Conservation (phyloP, 2,888 invertebrate species). For the Laothoe populi region DNA sequence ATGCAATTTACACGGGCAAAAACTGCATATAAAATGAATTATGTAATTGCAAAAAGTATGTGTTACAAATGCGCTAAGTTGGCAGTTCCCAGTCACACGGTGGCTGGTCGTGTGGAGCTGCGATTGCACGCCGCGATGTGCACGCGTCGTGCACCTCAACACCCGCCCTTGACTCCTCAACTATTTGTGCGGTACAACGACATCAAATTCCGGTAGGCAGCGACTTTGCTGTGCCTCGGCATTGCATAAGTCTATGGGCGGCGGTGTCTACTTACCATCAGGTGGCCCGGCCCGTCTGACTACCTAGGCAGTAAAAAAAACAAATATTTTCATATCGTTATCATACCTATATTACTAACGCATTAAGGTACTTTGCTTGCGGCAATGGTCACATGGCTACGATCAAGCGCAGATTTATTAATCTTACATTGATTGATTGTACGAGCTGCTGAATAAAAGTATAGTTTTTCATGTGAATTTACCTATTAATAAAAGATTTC, state of each 20-base stretch:
- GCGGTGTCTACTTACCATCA: too few relatives aligned
- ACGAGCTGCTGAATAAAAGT: too few relatives aligned
- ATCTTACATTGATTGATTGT: too few relatives aligned
- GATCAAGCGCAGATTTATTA: not conserved
- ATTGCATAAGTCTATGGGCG: too few relatives aligned
- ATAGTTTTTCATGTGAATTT: too few relatives aligned
- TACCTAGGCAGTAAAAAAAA: too few relatives aligned
- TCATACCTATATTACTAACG: not conserved
- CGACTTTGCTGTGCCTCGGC: too few relatives aligned
- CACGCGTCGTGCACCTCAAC: slow-evolving; percentile 55
- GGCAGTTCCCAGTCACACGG: slow-evolving; percentile 35
- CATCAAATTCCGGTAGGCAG: too few relatives aligned
- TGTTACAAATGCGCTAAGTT: slow-evolving; percentile 11
- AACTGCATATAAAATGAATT: slow-evolving; percentile 2
- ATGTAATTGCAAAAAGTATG: slow-evolving; percentile 9
- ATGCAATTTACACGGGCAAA: not conserved
- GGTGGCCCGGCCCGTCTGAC: too few relatives aligned
- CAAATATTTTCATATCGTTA: too few relatives aligned
- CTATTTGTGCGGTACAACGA: slow-evolving; percentile 68
- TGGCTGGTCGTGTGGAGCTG: slow-evolving; percentile 41
- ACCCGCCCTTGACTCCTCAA: slow-evolving; percentile 69
- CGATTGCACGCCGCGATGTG: slow-evolving; percentile 61
- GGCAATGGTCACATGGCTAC: not conserved
- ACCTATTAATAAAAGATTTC: too few relatives aligned
- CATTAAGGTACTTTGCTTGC: slow-evolving; percentile 11